These are phyloP conservation scores for Artemisiospiza belli DNA, from an alignment of 2,113 vertebrate species.

Conservation along the genomic window DNA sequence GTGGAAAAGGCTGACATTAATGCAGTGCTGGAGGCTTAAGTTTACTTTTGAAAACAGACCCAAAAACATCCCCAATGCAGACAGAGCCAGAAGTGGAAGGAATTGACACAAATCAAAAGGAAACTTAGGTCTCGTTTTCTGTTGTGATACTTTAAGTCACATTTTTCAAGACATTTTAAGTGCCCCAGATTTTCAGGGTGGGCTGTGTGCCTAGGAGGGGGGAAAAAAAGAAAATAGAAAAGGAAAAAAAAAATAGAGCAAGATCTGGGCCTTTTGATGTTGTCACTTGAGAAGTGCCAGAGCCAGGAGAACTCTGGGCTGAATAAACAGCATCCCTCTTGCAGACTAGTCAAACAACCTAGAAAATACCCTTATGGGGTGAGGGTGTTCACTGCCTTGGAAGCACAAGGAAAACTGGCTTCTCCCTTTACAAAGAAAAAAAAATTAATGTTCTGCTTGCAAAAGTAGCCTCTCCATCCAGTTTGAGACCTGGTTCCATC, in stretches of 20 bases:
- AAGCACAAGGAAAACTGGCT: not conserved
- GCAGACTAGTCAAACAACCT: conserved; percentile 9
- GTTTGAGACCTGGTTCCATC: not conserved
- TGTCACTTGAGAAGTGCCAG: conserved; percentile 44
- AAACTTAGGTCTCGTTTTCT: not conserved
- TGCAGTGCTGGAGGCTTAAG: not conserved
- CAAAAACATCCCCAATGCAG: not conserved
- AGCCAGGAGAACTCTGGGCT: conserved; percentile 5
- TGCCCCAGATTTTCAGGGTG: not conserved
- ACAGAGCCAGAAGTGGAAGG: conserved; percentile 17
- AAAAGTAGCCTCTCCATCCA: not conserved
- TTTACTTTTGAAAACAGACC: conserved; percentile 49
- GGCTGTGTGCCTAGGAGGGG: not conserved
- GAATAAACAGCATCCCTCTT: conserved; percentile 21
- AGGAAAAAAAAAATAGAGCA: fast-evolving
- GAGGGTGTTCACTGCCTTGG: not conserved
- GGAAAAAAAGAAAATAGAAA: not conserved
- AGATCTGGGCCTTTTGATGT: conserved; percentile 20
- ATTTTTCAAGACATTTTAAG: conserved; percentile 14
- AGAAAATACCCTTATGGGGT: not conserved
- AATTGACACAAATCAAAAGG: conserved; percentile 42
- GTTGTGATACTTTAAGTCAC: not conserved
- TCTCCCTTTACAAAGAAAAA: not conserved
- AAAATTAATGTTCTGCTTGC: not conserved
- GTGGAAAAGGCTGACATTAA: conserved; percentile 49